Evolutionary conservation across 1,140 invertebrate species (phyloP), one percentile per base, ranked within the genome.

Genomic region (Zeugodacus cucurbitae): DNA sequence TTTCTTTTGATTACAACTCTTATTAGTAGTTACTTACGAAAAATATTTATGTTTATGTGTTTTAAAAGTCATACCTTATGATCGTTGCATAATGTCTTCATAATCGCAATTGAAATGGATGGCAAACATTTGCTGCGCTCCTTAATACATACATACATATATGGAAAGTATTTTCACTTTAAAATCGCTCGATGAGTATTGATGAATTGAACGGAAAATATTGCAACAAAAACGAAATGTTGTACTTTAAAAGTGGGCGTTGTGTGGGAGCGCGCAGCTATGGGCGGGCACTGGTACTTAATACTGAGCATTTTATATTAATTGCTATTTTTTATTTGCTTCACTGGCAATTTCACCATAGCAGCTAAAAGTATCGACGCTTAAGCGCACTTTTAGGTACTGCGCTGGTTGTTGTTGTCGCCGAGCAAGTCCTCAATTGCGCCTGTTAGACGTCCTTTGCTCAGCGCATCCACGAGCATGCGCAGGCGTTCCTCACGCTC

Each of bases 401-500:
- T 57, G 86, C 74, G 87, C 86, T 89, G 86, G 86, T 93, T 92
- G 88, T 92, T 91, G 88, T 92, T 93, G 62, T 93, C 91, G 86
- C 90, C 90, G 88, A 93, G 6, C 37, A 92, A 87, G 78, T 91
- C 92, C 85, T 93, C 92, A 32, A 93, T 89, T 0, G 92, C 92
- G 5, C 93, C 93, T 48, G 91, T 93, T 4, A 93, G 88, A 20
- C 93, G 89, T 26, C 93, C 93, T 86, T 93, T 93, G 89, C 93
- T 93, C 2, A 93, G 89, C 26, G 92, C 93, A 88, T 93, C 93
- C 20, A 93, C 92, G n/a, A 93, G 90, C 90, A 93, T 92, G 37
- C 93, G 93, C 37, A 93, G 86, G 14, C 93, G 90, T 57, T 93
- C 92, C 90, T 93, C 93, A 1, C 93, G 93, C 90, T 93, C 93